A percentile compares a stretch with the other conserved stretches of the same genome.
These are phyloP conservation scores for Agrochola litura DNA, from an alignment of 2,888 invertebrate species.

Conservation along the genomic window DNA sequence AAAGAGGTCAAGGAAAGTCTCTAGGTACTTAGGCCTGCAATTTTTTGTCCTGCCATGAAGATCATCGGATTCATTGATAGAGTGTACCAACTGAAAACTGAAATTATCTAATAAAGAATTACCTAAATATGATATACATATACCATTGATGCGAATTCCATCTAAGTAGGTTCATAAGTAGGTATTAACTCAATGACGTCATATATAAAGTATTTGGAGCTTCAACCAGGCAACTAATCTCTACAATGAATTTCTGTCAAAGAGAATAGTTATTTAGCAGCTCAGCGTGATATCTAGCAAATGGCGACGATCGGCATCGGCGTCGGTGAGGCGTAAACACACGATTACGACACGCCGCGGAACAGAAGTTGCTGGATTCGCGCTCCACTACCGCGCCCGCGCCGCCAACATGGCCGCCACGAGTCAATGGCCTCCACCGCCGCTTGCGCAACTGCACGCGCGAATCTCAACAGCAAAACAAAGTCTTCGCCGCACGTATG, in stretches of 20 bases:
- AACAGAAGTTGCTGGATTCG: slow-evolving; percentile 85
- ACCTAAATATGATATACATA: not conserved
- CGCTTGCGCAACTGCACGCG: slow-evolving; percentile 90
- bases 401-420: slow-evolving; percentile 82
- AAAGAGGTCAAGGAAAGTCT: not conserved
- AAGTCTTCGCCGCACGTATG: slow-evolving; percentile 76
- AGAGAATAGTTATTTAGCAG: slow-evolving; percentile 32
- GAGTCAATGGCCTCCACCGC: slow-evolving; percentile 89
- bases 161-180: not conserved
- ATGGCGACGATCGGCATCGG: slow-evolving; percentile 64
- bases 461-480: slow-evolving; percentile 90
- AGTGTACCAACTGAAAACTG: not conserved
- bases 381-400: slow-evolving; percentile 83
- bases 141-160: not conserved
- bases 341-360: slow-evolving; percentile 83
- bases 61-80: too few relatives aligned
- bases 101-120: not conserved
- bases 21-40: not conserved
- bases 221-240: not conserved
- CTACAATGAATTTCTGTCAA: not conserved
- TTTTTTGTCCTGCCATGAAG: too few relatives aligned
- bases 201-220: not conserved
- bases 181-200: not conserved
- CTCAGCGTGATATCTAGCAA: slow-evolving; percentile 48
- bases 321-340: slow-evolving; percentile 71